Evolutionary conservation across 1,140 invertebrate genomes (phyloP).

Genomic region (Cecropterus lyciades): DNA sequence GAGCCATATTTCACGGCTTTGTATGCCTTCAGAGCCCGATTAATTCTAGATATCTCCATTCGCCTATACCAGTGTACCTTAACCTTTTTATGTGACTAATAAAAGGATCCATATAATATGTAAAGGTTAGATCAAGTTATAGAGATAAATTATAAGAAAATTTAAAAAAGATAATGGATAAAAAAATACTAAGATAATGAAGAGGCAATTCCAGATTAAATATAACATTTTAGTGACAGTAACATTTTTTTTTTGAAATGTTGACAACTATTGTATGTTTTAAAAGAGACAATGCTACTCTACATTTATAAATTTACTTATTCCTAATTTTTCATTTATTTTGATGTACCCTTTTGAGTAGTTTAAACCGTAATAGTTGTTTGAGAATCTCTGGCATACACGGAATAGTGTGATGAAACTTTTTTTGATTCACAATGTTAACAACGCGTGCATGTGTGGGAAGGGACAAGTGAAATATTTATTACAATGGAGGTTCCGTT

Average conservation of each 20-base stretch:
- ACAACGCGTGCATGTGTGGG: slow-evolving; percentile 44
- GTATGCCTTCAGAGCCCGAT: slow-evolving; percentile 77
- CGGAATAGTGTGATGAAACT: slow-evolving; percentile 78
- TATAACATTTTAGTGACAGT: no score
- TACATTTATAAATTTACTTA: background rate
- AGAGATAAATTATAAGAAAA: no score
- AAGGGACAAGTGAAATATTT: slow-evolving; percentile 44
- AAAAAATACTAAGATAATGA: no score
- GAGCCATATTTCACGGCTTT: slow-evolving; percentile 81
- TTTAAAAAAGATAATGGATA: no score
- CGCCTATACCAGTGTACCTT: slow-evolving; percentile 39
- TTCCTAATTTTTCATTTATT: background rate
- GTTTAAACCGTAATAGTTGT: background rate
- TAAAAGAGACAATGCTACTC: no score
- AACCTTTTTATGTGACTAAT: slow-evolving; percentile 13
- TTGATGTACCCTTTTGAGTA: no score
- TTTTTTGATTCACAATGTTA: slow-evolving; percentile 64
- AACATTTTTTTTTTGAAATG: no score
- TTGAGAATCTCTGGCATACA: slow-evolving; percentile 48
- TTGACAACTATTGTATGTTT: no score
- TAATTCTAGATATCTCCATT: slow-evolving; percentile 84
- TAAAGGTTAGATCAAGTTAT: background rate
- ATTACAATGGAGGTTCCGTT: slow-evolving; percentile 30
- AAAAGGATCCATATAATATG: background rate
- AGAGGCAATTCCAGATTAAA: no score